Evolutionary conservation across 1,140 invertebrate species (phyloP).

Genomic region (Phenacoccus solenopsis): DNA sequence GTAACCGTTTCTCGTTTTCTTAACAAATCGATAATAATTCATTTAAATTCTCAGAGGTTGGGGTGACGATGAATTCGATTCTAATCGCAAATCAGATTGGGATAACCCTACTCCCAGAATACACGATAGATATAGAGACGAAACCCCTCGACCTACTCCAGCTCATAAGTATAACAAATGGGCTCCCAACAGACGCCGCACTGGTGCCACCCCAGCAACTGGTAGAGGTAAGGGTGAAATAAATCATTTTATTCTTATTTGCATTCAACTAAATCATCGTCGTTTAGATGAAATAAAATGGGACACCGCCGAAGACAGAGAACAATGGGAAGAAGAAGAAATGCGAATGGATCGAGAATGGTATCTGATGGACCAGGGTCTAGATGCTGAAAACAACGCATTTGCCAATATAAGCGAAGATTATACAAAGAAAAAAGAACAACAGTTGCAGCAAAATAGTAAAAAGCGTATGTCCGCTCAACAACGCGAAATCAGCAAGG

Average conservation of each 20-base stretch:
- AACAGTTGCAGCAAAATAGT: slow-evolving; percentile 76
- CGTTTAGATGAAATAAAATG: slow-evolving; percentile 36
- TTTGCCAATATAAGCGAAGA: slow-evolving; percentile 82
- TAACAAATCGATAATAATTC: slow-evolving; percentile 13
- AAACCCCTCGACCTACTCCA: slow-evolving; percentile 61
- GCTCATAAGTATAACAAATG: slow-evolving; percentile 74
- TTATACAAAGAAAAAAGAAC: slow-evolving; percentile 82
- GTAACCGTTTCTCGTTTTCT: not conserved
- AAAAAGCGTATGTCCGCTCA: slow-evolving; percentile 87
- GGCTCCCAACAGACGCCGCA: slow-evolving; percentile 48
- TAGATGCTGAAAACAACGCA: slow-evolving; percentile 85
- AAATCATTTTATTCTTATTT: not conserved
- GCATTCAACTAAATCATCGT: slow-evolving; percentile 3
- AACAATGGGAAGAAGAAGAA: slow-evolving; percentile 87
- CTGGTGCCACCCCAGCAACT: slow-evolving; percentile 44
- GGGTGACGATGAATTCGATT: slow-evolving; percentile 62
- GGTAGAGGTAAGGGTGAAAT: slow-evolving; percentile 28
- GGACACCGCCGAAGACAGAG: slow-evolving; percentile 48
- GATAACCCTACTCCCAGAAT: slow-evolving; percentile 75
- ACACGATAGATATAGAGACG: slow-evolving; percentile 35
- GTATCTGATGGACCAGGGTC: slow-evolving; percentile 89
- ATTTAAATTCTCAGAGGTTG: slow-evolving; percentile 53
- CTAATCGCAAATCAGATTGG: slow-evolving; percentile 63
- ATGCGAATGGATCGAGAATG: slow-evolving; percentile 86
- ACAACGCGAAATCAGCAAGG: slow-evolving; percentile 84